Conservation (phyloP, 2,888 invertebrate species). For the Tryphoninae sp. region DNA sequence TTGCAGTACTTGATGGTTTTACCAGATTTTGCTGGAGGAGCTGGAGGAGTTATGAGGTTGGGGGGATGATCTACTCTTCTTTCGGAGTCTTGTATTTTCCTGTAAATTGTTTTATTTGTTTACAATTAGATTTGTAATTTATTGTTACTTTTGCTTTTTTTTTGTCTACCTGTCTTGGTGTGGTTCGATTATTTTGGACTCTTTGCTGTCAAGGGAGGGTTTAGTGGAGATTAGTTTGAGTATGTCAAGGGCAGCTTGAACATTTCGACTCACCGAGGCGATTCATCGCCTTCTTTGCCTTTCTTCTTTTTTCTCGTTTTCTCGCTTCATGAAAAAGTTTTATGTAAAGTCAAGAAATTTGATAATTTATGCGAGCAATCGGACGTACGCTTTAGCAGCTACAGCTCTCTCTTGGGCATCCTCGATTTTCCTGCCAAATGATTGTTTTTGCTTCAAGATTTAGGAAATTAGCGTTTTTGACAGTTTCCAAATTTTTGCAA, state of each 20-base stretch:
- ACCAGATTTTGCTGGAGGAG: constrained; percentile 51
- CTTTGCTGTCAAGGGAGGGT: neutral
- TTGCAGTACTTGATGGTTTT: constrained; percentile 63
- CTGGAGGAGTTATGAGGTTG: neutral
- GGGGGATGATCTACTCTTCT: neutral
- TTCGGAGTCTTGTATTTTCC: constrained; percentile 27
- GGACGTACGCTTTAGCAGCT: constrained; percentile 39
- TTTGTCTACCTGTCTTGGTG: neutral
- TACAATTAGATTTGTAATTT: neutral
- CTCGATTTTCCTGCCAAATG: constrained; percentile 53
- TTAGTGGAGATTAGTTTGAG: neutral
- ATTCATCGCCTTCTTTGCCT: constrained; percentile 23
- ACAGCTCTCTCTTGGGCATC: constrained; percentile 33
- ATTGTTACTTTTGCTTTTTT: neutral
- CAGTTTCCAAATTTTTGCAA: constrained; percentile 1
- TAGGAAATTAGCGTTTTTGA: neutral
- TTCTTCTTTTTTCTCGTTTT: constrained; percentile 45
- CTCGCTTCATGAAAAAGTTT: constrained; percentile 15
- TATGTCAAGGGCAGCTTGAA: neutral
- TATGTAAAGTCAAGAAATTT: constrained; percentile 2
- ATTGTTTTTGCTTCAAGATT: constrained; percentile 1
- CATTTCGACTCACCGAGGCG: constrained; percentile 28
- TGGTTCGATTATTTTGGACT: constrained; percentile 6
- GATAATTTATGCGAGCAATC: neutral
- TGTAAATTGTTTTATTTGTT: constrained; percentile 1